Evolutionary conservation across 2,797 vertebrate species (phyloP).

Genomic region (Selene dorsalis): DNA sequence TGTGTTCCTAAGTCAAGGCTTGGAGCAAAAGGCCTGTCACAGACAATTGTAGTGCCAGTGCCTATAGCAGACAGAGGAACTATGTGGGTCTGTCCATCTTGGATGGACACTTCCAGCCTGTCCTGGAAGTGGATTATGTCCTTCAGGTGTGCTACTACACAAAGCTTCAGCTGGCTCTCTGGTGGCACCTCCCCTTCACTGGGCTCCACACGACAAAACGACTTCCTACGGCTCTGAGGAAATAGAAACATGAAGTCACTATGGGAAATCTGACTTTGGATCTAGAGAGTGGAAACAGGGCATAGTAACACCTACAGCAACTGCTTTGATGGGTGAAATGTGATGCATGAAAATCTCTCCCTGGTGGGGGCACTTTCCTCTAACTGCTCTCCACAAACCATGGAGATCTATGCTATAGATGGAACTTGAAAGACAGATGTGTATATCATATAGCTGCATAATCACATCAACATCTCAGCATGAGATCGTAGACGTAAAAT

Average conservation of each 20-base stretch:
- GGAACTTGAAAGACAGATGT: conserved; percentile 41
- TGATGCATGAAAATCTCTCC: conserved; percentile 34
- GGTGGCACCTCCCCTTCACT: conserved; percentile 84
- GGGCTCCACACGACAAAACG: conserved; percentile 85
- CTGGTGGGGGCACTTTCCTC: conserved; percentile 24
- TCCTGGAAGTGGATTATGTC: conserved; percentile 84
- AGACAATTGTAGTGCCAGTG: conserved; percentile 88
- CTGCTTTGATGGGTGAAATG: conserved; percentile 37
- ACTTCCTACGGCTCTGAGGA: conserved; percentile 78
- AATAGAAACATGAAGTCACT: conserved; percentile 39
- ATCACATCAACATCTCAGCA: conserved; percentile 53
- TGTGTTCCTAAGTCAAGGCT: conserved; percentile 85
- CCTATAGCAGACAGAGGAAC: conserved; percentile 84
- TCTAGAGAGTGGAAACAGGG: conserved; percentile 2
- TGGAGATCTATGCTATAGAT: conserved; percentile 16
- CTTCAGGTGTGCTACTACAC: conserved; percentile 85
- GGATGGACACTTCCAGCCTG: conserved; percentile 81
- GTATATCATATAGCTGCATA: conserved; percentile 55
- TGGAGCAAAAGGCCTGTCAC: conserved; percentile 85
- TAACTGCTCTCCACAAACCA: conserved; percentile 20
- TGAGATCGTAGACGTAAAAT: conserved; percentile 25
- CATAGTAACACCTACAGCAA: conserved; percentile 6
- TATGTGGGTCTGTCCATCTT: conserved; percentile 74
- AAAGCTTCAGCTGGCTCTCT: conserved; percentile 74
- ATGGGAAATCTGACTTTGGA: conserved; percentile 8